Evolutionary conservation across 2,113 vertebrate genomes (phyloP), one percentile per base, ranked within the genome.

Genomic region (Gnathochromis pfefferi): DNA sequence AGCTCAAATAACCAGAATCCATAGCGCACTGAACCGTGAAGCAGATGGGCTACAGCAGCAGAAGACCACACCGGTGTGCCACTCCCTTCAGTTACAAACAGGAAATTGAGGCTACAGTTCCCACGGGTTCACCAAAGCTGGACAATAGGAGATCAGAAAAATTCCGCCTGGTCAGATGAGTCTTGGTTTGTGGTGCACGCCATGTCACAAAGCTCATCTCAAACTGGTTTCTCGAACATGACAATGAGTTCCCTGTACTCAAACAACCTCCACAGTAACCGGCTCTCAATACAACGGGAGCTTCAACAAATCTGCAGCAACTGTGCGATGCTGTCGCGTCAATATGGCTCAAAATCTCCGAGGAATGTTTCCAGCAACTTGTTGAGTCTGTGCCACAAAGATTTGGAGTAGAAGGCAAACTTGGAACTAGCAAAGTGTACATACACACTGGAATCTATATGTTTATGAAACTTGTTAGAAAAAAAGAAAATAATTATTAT

Each of bases 11-110:
- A 73, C 38, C 68, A 26, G 68, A 75, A 47, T 17, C 21, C 0
- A 12, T 17, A 75, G 23, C 0, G 0, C 14, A 26, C 40, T 28
- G 40, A 73, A 17, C 40, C 0, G 6, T 17, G 1, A 73, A 42
- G 38, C 38, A 45, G 65, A 73, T 26, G 65, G 4, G 21, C 68
- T 45, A 73, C 68, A 19, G 68, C 40, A 47, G 68, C 14, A 75
- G 40, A 28, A 75, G 70, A 75, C 23, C 42, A 75, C 68, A 26
- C 13, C 8, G 2, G 7, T 63, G 38, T 23, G n/a, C 38, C 38
- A 23, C 38, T 42, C 65, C 40, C 23, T 16, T 47, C 42, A 28
- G 0, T 17, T 11, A 47, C 42, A 45, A 73, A 3, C 68, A 47
- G 40, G 21, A 75, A 75, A 75, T 42, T 42, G 38, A 70, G 65